These are phyloP conservation scores for Rhipidura dahli DNA, from an alignment of 2,113 vertebrate genomes.

Conservation along the genomic window DNA sequence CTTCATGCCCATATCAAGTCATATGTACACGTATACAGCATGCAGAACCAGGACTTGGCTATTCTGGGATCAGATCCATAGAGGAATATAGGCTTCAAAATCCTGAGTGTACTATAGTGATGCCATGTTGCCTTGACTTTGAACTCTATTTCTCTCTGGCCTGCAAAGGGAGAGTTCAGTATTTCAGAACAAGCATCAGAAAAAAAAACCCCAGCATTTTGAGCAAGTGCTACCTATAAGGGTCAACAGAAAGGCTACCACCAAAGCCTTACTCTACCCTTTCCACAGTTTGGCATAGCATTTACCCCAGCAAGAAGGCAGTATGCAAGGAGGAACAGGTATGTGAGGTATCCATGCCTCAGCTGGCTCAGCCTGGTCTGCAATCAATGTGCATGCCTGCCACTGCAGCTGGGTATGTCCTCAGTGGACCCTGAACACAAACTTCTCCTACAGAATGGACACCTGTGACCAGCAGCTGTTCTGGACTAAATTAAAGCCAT, in stretches of 20 bases:
- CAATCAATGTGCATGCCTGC: background rate
- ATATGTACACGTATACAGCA: background rate
- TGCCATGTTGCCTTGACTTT: background rate
- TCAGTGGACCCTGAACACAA: background rate
- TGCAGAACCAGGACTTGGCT: background rate
- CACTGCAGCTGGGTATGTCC: background rate
- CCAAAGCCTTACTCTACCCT: background rate
- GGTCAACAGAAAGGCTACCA: background rate
- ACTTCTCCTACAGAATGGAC: background rate
- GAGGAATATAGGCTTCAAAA: background rate
- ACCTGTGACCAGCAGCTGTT: background rate
- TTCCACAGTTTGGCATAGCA: background rate
- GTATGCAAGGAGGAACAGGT: background rate
- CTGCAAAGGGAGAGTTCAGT: background rate
- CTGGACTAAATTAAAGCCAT: background rate
- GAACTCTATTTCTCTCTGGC: background rate
- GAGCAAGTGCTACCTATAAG: background rate
- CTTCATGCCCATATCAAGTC: fast-evolving
- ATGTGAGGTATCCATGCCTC: background rate
- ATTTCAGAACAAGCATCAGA: background rate
- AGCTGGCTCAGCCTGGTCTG: background rate
- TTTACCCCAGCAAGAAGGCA: fast-evolving
- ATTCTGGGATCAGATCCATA: background rate
- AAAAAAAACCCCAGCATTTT: background rate
- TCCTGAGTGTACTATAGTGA: background rate